Percentiles rank a stretch among this genome's conserved stretches.
Evolutionary conservation across 2,888 invertebrate species (phyloP).

Genomic region (Calameuta idolon): DNA sequence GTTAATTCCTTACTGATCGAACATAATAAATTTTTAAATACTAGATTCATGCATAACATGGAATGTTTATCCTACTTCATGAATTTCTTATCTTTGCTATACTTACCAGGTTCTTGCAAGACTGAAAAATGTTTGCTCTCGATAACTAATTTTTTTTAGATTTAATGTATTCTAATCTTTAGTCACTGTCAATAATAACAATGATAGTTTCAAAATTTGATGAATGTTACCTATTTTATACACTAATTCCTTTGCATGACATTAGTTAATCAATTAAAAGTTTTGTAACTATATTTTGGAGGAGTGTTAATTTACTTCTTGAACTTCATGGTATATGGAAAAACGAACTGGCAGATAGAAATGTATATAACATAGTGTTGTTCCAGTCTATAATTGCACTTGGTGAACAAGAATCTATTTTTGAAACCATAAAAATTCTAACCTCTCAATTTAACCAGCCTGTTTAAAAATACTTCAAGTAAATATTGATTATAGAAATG

Average conservation of each 20-base stretch:
- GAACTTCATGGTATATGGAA: background rate
- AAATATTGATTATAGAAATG: background rate
- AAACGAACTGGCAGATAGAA: background rate
- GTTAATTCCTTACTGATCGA: too few relatives aligned
- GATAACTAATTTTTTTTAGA: background rate
- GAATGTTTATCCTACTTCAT: background rate
- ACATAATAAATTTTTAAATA: background rate
- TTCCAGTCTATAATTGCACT: constrained; percentile 28
- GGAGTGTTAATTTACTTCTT: background rate
- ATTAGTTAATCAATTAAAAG: background rate
- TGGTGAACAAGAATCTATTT: constrained; percentile 39
- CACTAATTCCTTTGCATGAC: background rate
- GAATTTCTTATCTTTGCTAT: background rate
- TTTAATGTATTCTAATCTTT: background rate
- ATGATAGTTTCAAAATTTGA: background rate
- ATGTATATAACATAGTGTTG: background rate
- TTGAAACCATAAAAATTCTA: constrained; percentile 43
- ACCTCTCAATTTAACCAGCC: constrained; percentile 20
- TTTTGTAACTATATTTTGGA: background rate
- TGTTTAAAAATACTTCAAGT: background rate
- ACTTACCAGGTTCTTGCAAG: background rate
- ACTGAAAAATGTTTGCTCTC: background rate
- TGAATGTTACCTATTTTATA: background rate
- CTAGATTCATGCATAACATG: background rate
- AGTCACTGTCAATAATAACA: background rate